phyloP scores from a whole-genome alignment of 2,113 vertebrate genomes.

The Porphyrio hochstetteri region DNA sequence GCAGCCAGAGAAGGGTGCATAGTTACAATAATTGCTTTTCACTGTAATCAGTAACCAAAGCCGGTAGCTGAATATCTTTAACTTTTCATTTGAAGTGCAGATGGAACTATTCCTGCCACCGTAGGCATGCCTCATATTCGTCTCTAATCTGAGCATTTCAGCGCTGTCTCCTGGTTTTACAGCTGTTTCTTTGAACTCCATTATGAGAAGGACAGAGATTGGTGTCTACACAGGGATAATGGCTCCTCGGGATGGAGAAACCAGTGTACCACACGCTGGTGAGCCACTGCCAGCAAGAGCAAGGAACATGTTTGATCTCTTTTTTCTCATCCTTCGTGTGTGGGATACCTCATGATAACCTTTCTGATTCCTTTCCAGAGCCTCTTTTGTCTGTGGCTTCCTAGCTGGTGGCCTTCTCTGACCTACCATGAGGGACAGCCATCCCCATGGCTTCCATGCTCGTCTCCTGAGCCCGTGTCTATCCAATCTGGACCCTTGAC shows the following conservation, averaged over 20 bases:
- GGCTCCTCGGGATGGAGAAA: not conserved
- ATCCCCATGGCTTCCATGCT: accelerated
- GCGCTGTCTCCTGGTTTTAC: not conserved
- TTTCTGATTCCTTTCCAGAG: not conserved
- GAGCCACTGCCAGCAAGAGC: not conserved
- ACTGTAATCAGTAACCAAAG: not conserved
- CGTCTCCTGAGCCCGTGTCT: accelerated
- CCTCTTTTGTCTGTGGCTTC: not conserved
- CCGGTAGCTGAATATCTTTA: not conserved
- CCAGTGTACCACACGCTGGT: accelerated
- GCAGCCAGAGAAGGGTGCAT: not conserved
- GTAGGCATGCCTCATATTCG: not conserved
- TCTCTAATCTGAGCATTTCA: not conserved
- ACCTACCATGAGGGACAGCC: accelerated
- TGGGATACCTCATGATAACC: not conserved
- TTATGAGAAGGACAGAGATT: not conserved
- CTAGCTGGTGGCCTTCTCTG: not conserved
- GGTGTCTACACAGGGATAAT: accelerated
- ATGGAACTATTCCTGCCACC: not conserved
- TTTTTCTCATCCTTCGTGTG: not conserved
- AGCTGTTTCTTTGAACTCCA: not conserved
- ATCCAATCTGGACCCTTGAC: accelerated
- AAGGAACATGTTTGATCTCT: not conserved
- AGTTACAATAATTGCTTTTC: constrained; percentile 12
- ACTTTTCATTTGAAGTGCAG: not conserved